Conservation (phyloP, 2,113 vertebrate genomes). For the Poecile atricapillus region DNA sequence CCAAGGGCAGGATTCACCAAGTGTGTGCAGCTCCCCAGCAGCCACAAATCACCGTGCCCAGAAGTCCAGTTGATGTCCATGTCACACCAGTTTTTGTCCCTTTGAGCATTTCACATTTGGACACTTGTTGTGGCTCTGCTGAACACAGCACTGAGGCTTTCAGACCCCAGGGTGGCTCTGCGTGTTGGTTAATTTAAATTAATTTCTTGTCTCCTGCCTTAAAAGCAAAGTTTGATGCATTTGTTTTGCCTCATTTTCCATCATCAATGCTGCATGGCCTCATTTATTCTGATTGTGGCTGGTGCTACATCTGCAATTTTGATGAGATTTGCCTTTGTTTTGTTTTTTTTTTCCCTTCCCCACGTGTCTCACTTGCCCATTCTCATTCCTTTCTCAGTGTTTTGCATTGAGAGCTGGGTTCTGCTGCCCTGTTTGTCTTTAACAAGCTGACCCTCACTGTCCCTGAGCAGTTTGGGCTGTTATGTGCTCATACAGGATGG, state of each 20-base stretch:
- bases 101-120: neutral
- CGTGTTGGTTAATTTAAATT: neutral
- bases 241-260: conserved; percentile 12
- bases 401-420: neutral
- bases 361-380: neutral
- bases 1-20: fast-evolving
- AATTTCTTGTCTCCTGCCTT: neutral
- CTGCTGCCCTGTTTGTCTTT: conserved; percentile 1
- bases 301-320: conserved; percentile 7
- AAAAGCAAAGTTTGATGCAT: neutral
- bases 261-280: conserved; percentile 50
- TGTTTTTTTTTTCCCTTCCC: neutral
- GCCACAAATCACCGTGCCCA: neutral
- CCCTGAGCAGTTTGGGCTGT: neutral
- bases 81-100: neutral
- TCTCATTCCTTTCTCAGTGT: neutral
- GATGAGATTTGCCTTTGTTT: conserved; percentile 1
- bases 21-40: neutral
- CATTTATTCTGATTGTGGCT: conserved; percentile 11
- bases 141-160: conserved; percentile 49
- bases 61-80: neutral
- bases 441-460: conserved; percentile 13
- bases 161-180: neutral
- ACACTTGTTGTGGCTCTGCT: neutral
- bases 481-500: conserved; percentile 40